Conservation (phyloP, 2,113 vertebrate genomes). For the Arenaria interpres region DNA sequence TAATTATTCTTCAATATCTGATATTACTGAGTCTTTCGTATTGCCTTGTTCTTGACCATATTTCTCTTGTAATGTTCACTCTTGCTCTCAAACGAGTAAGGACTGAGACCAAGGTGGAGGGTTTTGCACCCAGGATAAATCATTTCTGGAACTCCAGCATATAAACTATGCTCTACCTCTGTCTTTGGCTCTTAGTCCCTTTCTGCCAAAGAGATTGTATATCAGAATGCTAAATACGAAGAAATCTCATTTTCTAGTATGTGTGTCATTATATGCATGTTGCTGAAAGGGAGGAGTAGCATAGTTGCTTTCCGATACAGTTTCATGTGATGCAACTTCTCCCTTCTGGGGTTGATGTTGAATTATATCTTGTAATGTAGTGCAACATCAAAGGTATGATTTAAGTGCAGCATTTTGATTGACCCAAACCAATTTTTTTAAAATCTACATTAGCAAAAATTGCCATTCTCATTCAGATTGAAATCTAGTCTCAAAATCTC, state of each 20-base stretch:
- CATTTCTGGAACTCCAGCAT: not conserved
- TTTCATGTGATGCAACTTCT: not conserved
- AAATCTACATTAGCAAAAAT: not conserved
- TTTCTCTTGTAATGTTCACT: not conserved
- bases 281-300: not conserved
- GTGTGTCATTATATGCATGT: not conserved
- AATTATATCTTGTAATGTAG: not conserved
- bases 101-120: not conserved
- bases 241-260: not conserved
- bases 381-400: not conserved
- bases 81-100: not conserved
- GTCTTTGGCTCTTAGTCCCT: not conserved
- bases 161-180: not conserved
- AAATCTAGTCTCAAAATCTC: not conserved
- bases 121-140: not conserved
- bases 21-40: not conserved
- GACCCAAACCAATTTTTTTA: not conserved
- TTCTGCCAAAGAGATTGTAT: not conserved
- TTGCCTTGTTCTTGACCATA: not conserved
- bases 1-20: not conserved
- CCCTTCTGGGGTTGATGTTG: not conserved
- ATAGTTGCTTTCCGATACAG: not conserved
- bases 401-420: not conserved
- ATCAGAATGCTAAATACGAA: not conserved
- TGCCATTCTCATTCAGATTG: not conserved